These are phyloP conservation scores for Aquatica leii DNA, from an alignment of 2,888 invertebrate species.

Conservation along the genomic window DNA sequence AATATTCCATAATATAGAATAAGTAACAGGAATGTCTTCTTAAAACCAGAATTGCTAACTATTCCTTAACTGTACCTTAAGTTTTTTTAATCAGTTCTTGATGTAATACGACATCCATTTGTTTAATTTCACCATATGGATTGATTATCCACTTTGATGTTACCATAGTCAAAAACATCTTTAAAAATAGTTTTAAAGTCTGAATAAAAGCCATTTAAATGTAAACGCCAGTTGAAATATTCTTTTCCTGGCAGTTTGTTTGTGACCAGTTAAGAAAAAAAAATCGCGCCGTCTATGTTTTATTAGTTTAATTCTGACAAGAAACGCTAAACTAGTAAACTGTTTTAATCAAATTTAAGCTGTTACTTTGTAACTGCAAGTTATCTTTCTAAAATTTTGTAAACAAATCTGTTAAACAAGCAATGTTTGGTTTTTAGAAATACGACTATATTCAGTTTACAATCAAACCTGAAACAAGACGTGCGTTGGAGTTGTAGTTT, in stretches of 20 bases:
- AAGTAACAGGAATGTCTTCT: slow-evolving; percentile 34
- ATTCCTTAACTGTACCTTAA: slow-evolving; percentile 43
- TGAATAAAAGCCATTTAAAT: slow-evolving; percentile 45
- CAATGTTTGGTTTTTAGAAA: slow-evolving; percentile 32
- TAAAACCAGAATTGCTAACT: slow-evolving; percentile 5
- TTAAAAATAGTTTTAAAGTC: slow-evolving; percentile 39
- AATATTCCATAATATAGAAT: too few species aligned
- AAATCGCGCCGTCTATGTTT: slow-evolving; percentile 48
- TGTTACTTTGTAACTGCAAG: slow-evolving; percentile 46
- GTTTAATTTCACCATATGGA: slow-evolving; percentile 27
- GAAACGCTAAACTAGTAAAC: slow-evolving; percentile 44
- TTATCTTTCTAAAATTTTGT: slow-evolving; percentile 35
- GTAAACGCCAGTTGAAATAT: slow-evolving; percentile 41
- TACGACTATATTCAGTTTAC: too few species aligned
- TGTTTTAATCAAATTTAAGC: slow-evolving; percentile 47
- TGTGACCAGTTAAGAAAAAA: slow-evolving; percentile 43
- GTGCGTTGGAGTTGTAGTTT: too few species aligned
- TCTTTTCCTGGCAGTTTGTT: slow-evolving; percentile 39
- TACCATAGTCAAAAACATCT: slow-evolving; percentile 3
- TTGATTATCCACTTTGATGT: slow-evolving; percentile 4
- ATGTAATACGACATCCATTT: slow-evolving; percentile 32
- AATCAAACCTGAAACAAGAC: too few species aligned
- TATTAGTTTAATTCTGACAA: slow-evolving; percentile 46
- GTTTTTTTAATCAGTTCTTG: slow-evolving; percentile 32
- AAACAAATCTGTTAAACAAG: slow-evolving; percentile 35